Evolutionary conservation across 2,888 invertebrate species (phyloP), one percentile per base, ranked within the genome.

Genomic region (Clanis bilineata): DNA sequence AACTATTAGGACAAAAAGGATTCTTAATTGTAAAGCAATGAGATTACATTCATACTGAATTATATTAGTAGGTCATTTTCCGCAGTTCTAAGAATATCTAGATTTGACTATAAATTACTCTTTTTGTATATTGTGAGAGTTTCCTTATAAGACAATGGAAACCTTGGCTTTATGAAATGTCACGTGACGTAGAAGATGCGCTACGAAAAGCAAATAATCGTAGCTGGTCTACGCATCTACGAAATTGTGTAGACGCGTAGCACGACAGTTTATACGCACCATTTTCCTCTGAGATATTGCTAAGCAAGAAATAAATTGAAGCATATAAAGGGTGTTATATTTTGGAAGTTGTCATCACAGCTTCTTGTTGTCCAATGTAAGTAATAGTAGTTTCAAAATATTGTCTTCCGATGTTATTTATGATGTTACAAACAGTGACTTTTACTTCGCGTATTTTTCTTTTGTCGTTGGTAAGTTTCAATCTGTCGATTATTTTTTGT

Each of bases 151-250:
- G 39, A 43, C 10, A 28, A 25, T 41, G 41, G 28, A 57, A 41
- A 43, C 18, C 22, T 12, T 41, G n/a, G 28, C 18, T 23, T 54
- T 12, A 41, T 28, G 54, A 15, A 51, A 43, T 41, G 32, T n/a
- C 36, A 9, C 47, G 22, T 43, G 56, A 54, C 39, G 38, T 55
- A 61, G 41, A 47, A 4, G 58, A 43, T 22, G 38, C 44, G 61
- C 63, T 65, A 64, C 63, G 61, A 58, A 61, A 18, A 58, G 57
- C 38, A 59, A 62, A 57, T 58, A 51, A 58, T 36, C 67, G 64
- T 67, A 69, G 65, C 58, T 18, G 23, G 57, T n/a, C 64, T 69
- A 67, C 64, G 62, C 62, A 45, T 59, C 64, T 70, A 70, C 69
- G 62, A 64, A 59, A n/a, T 21, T 21, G 38, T 58, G 65, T 67